Evolutionary conservation across 2,888 invertebrate species (phyloP), one percentile per base, ranked within the genome.

Genomic region (Hedya salicella): DNA sequence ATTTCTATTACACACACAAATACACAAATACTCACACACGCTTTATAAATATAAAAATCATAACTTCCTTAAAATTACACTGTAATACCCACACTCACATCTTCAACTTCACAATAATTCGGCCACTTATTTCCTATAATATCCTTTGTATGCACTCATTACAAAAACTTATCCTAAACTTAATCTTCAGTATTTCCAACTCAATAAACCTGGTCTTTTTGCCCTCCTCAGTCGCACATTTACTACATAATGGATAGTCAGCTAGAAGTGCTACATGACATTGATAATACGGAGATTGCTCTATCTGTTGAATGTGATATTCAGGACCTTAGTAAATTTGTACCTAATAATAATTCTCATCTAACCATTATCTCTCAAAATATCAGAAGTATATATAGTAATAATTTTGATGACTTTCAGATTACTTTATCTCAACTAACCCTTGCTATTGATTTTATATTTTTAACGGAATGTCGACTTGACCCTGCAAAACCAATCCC

Each of bases 321-420:
- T n/a, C 25, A 49, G 49, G 25, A 49, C 13, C 25, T 49, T n/a
- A 25, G 13, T 25, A 49, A 49, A 21, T 25, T n/a, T 21, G 25
- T 49, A 30, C 49, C 49, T 13, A 2, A 4, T 30, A 13, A 6
- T 25, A 49, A 14, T 2, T 4, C 49, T n/a, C 25, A 49, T 1
- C 25, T 49, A 25, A 49, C 49, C 13, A n/a, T 49, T 25, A 25
- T 49, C 21, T n/a, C n/a, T n/a, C n/a, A n/a, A n/a, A n/a, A n/a
- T n/a, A n/a, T n/a, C n/a, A n/a, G n/a, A n/a, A n/a, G 49, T 49
- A 49, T 49, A 21, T 49, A 49, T 19, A 49, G 49, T 13, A 49
- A 49, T 4, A 25, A 25, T 25, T 49, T 49, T 49, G 13, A 21
- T 14, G 49, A 49, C 14, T 14, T 25, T 14, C 30, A 25, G n/a